Base-by-base conservation (phyloP, 2,797 vertebrate species). In the Eulemur albifrons region DNA sequence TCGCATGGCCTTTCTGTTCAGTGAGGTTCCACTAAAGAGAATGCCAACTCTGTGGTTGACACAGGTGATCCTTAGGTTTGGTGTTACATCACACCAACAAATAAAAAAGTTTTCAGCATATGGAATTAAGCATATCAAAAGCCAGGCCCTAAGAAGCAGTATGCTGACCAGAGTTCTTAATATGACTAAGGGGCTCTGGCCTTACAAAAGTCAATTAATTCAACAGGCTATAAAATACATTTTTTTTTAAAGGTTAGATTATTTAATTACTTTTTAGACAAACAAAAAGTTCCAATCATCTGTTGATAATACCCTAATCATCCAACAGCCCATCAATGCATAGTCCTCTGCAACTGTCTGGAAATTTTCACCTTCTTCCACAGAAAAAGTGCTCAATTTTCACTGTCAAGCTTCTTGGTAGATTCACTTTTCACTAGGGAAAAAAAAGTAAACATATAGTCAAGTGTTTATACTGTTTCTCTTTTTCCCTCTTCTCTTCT, bases 401-500 rank as follows among this genome's bases (percentile, higher is more conserved):
- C 97, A 93, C 5, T 94, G 86, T 96, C 95, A 11, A 90, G 95
- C 70, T 95, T 97, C 95, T 98, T 96, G 92, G 96, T 88, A 95
- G 97, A 93, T 96, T 98, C 98, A 96, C 70, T 97, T 98, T 96
- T 97, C 97, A 98, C 98, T 99, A 73, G 84, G 0, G 94, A 97
- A 96, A 96, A 94, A 97, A 94, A 96, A 52, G 73, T 89, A 97
- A 97, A 72, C 67, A 98, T 89, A 92, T 13, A 98, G 94, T 90
- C 40, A 95, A 83, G 96, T 97, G 98, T 96, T 98, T 98, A 96
- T 77, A 96, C 89, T 84, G 95, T 90, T 96, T 96, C 87, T 96
- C 61, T 92, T 94, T 82, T 96, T 20, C 48, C 67, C 25, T 59
- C 80, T 50, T 85, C 57, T 80, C 43, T 81, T 69, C 38, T 96